These are phyloP conservation scores for Caradrina clavipalpis DNA, from an alignment of 2,888 invertebrate genomes.

Conservation along the genomic window DNA sequence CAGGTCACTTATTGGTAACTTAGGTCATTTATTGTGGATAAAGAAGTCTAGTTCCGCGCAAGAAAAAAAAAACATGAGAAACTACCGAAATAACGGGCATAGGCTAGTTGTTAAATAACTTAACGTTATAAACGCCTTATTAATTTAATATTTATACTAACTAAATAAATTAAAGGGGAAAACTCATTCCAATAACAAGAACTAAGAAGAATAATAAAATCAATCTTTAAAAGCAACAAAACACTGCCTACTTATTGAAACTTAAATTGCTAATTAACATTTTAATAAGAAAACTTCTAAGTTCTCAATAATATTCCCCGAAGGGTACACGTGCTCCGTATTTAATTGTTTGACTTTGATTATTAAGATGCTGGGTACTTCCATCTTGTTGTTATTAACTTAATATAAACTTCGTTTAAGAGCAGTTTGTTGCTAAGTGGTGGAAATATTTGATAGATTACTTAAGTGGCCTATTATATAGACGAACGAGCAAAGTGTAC, in stretches of 20 bases:
- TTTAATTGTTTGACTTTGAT: slow-evolving; percentile 22
- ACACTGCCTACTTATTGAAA: slow-evolving; percentile 15
- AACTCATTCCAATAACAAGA: not conserved
- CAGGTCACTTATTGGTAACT: no score
- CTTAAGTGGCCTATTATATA: no score
- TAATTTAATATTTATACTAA: no score
- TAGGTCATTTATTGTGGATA: no score
- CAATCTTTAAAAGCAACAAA: slow-evolving; percentile 30
- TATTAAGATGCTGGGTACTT: slow-evolving; percentile 4
- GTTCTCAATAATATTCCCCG: slow-evolving; percentile 14
- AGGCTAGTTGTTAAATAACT: no score
- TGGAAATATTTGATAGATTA: not conserved
- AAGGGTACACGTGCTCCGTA: slow-evolving; percentile 18
- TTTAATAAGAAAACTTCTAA: slow-evolving; percentile 40
- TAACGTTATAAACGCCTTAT: no score
- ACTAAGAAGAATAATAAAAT: slow-evolving; percentile 20
- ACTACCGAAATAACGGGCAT: no score
- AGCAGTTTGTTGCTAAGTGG: not conserved
- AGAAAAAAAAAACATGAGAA: no score
- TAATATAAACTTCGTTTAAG: slow-evolving; percentile 3
- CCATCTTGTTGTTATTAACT: not conserved
- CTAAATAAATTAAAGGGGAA: slow-evolving; percentile 3
- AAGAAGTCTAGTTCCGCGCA: no score
- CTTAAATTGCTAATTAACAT: slow-evolving; percentile 44
- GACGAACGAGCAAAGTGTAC: no score